A percentile compares a stretch with the other conserved stretches of the same genome.
Conservation (phyloP, 2,888 invertebrate genomes). For the Podotricha telesiphe region DNA sequence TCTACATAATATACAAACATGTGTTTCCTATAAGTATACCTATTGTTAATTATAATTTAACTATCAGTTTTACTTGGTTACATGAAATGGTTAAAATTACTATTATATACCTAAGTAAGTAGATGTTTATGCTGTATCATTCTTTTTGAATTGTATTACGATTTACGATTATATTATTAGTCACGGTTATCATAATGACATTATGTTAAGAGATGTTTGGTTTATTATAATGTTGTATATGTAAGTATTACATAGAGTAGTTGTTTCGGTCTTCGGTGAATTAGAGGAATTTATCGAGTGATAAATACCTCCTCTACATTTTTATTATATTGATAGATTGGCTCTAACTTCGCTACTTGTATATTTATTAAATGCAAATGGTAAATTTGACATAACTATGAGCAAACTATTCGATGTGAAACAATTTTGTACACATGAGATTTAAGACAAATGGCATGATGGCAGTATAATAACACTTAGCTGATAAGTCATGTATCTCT, state of each 20-base stretch:
- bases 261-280: conserved; percentile 34
- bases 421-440: background rate
- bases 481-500: conserved; percentile 15
- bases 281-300: conserved; percentile 24
- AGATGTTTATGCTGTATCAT: conserved; percentile 30
- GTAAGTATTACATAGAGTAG: conserved; percentile 37
- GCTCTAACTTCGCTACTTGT: conserved; percentile 15
- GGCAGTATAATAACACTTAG: conserved; percentile 19
- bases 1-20: conserved; percentile 9
- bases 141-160: conserved; percentile 23
- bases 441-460: background rate
- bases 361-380: conserved; percentile 10
- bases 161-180: conserved; percentile 20
- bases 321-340: background rate
- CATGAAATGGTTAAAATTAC: conserved; percentile 18
- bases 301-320: conserved; percentile 8
- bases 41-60: conserved; percentile 22
- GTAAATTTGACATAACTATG: background rate
- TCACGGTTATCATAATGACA: conserved; percentile 31
- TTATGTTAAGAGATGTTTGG: conserved; percentile 36
- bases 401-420: background rate
- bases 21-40: conserved; percentile 25
- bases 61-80: conserved; percentile 9
- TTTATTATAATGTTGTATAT: conserved; percentile 33
- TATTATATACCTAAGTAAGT: conserved; percentile 17